Evolutionary conservation across 2,797 vertebrate genomes (phyloP).

Genomic region (Phalloptychus januarius): DNA sequence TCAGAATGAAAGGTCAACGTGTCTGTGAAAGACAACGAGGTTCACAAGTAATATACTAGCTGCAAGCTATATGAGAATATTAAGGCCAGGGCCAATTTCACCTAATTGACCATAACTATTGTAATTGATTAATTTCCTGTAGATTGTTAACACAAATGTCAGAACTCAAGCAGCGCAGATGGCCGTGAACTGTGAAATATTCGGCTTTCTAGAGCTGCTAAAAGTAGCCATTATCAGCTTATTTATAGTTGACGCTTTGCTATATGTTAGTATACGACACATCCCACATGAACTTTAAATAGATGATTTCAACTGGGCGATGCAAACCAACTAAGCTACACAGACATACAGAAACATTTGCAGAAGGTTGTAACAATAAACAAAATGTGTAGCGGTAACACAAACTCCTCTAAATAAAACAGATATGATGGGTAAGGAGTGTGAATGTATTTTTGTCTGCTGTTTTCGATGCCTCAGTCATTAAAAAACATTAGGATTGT

Average conservation of each 20-base stretch:
- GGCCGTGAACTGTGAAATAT: neutral
- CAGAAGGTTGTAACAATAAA: neutral
- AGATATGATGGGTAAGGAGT: neutral
- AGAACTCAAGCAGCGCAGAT: conserved; percentile 3
- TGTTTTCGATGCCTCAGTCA: neutral
- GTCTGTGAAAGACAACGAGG: conserved; percentile 34
- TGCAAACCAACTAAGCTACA: neutral
- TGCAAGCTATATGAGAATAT: neutral
- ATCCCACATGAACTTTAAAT: neutral
- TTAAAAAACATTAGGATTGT: neutral
- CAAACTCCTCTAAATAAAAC: neutral
- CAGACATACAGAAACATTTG: neutral
- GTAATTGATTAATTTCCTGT: conserved; percentile 1
- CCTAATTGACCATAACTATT: conserved; percentile 5
- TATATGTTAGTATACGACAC: neutral
- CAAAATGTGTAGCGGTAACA: neutral
- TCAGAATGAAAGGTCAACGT: conserved; percentile 50
- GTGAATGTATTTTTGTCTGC: neutral
- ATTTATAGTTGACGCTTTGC: neutral
- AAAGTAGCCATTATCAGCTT: neutral
- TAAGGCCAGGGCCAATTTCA: neutral
- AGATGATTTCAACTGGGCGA: neutral
- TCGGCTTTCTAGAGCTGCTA: neutral
- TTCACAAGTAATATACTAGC: conserved; percentile 17
- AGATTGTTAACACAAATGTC: conserved; percentile 9